Evolutionary conservation across 2,797 vertebrate genomes (phyloP).

Genomic region (Siniperca obscura): DNA sequence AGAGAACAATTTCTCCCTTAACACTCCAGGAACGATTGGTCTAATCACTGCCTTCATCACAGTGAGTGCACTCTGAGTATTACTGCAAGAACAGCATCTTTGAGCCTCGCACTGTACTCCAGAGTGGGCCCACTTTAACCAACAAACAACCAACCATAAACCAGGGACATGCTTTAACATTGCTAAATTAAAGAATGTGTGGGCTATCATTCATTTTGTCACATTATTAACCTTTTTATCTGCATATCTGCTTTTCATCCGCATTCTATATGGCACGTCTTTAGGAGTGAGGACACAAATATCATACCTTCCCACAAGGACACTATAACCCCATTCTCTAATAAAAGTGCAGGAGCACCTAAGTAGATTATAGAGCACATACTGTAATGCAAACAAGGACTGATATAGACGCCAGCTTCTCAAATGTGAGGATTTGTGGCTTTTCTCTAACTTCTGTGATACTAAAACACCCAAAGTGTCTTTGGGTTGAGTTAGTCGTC

Average conservation of each 20-base stretch:
- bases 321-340: constrained; percentile 38
- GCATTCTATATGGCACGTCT: background rate
- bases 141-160: background rate
- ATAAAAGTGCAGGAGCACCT: constrained; percentile 38
- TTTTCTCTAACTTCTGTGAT: background rate
- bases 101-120: constrained; percentile 11
- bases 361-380: constrained; percentile 61
- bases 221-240: background rate
- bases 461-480: background rate
- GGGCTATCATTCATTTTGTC: background rate
- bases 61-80: constrained; percentile 64
- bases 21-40: constrained; percentile 33
- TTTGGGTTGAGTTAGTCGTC: background rate
- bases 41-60: constrained; percentile 66
- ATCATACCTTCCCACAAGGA: constrained; percentile 40
- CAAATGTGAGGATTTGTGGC: background rate
- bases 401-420: background rate
- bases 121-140: background rate
- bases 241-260: background rate
- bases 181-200: background rate
- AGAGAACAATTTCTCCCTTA: constrained; percentile 39
- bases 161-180: background rate
- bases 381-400: constrained; percentile 14
- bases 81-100: constrained; percentile 51
- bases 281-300: constrained; percentile 14